These are phyloP conservation scores for Pagrus major DNA, from an alignment of 2,113 vertebrate genomes.

Conservation along the genomic window DNA sequence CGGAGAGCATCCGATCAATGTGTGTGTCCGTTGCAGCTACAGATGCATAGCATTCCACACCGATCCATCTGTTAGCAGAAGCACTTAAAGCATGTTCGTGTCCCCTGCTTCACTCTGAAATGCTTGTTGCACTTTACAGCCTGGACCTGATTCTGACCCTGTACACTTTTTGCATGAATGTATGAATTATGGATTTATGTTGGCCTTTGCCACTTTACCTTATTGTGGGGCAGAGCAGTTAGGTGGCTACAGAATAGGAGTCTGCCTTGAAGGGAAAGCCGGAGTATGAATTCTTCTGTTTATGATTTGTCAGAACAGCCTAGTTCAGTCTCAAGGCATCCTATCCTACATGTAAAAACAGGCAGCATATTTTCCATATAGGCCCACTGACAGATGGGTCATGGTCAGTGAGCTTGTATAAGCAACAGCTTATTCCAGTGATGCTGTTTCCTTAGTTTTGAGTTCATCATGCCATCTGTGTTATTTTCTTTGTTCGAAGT, in stretches of 20 bases:
- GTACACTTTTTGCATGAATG: neutral
- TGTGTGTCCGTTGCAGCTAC: conserved; percentile 26
- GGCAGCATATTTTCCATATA: conserved; percentile 66
- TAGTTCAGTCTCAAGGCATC: conserved; percentile 34
- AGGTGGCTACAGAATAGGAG: neutral
- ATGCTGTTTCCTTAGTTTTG: conserved; percentile 51
- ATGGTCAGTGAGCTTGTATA: conserved; percentile 19
- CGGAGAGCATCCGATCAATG: conserved; percentile 44
- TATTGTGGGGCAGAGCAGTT: neutral
- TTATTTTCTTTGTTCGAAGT: conserved; percentile 2
- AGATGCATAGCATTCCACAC: conserved; percentile 54
- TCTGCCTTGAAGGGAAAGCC: neutral
- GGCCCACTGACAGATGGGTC: conserved; percentile 65
- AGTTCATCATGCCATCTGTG: conserved; percentile 19
- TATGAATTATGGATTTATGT: neutral
- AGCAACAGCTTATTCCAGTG: neutral
- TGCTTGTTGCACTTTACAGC: neutral
- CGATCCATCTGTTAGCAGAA: conserved; percentile 71
- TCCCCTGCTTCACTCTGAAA: conserved; percentile 19
- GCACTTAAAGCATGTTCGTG: conserved; percentile 61
- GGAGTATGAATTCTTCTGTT: conserved; percentile 5
- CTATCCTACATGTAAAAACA: conserved; percentile 64
- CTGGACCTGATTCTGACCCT: neutral
- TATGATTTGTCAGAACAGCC: conserved; percentile 34
- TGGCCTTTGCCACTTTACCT: neutral